These are phyloP conservation scores for Ceratothoa steindachneri DNA, from an alignment of 2,888 invertebrate species.

Conservation along the genomic window DNA sequence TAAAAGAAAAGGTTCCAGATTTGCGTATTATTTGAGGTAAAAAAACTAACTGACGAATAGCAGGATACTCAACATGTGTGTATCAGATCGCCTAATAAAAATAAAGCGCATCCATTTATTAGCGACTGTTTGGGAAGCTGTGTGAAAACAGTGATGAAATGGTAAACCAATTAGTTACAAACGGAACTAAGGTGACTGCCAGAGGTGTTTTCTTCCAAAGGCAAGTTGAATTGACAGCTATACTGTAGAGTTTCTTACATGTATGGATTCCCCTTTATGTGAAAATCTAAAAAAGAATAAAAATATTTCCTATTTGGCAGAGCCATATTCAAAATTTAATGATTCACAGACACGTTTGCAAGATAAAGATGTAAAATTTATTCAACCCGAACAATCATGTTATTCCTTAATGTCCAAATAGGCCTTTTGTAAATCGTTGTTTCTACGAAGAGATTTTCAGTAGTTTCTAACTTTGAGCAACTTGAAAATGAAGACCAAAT, in stretches of 20 bases:
- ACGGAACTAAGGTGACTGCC: constrained; percentile 16
- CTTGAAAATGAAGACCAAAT: constrained; percentile 15
- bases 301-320: too few species aligned
- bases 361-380: constrained; percentile 24
- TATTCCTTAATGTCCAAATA: constrained; percentile 16
- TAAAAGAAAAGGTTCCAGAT: constrained; percentile 15
- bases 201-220: constrained; percentile 22
- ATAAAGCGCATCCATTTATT: constrained; percentile 25
- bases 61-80: constrained; percentile 16
- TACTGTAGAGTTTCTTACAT: constrained; percentile 9
- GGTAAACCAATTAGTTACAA: constrained; percentile 15
- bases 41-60: constrained; percentile 18
- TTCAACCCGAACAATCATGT: constrained; percentile 22
- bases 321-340: too few species aligned
- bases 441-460: constrained; percentile 16
- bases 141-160: constrained; percentile 19
- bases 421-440: constrained; percentile 21
- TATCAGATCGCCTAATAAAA: constrained; percentile 16
- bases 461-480: constrained; percentile 21
- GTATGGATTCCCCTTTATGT: constrained; percentile 19
- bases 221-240: constrained; percentile 19
- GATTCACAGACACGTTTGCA: constrained; percentile 18
- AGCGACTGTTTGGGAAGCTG: constrained; percentile 13
- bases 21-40: constrained; percentile 17
- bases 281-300: constrained; percentile 19